Percentiles rank a stretch among this genome's conserved stretches.
Evolutionary conservation across 2,888 invertebrate species (phyloP).

Genomic region (Cerceris ruficornis): DNA sequence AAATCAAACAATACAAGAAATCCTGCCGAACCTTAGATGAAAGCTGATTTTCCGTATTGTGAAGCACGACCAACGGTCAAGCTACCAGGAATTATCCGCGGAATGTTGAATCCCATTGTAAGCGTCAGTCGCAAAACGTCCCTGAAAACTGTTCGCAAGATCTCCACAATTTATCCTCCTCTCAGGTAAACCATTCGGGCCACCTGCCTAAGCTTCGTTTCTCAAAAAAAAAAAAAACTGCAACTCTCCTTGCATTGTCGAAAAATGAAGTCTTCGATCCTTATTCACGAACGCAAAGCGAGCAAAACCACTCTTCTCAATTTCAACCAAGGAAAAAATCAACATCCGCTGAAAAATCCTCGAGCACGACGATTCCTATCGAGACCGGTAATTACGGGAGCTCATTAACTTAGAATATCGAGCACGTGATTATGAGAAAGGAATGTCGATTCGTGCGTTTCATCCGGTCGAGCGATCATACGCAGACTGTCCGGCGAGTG

Average conservation of each 20-base stretch:
- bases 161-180: conserved; percentile 26
- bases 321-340: neutral
- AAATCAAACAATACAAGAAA: neutral
- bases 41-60: conserved; percentile 4
- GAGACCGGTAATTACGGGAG: conserved; percentile 8
- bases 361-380: conserved; percentile 9
- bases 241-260: neutral
- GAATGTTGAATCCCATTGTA: conserved; percentile 18
- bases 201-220: conserved; percentile 48
- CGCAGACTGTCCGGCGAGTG: neutral
- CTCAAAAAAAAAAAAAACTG: conserved; percentile 32
- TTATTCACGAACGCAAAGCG: too few species aligned
- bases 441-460: conserved; percentile 2
- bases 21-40: neutral
- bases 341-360: neutral
- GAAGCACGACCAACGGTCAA: conserved; percentile 11
- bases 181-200: conserved; percentile 39
- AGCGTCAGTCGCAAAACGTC: conserved; percentile 11
- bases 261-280: neutral
- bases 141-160: conserved; percentile 11
- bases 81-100: conserved; percentile 20
- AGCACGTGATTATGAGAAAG: neutral
- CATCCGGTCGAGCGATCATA: conserved; percentile 10
- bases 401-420: neutral
- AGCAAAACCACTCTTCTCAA: too few species aligned